These are phyloP conservation scores for Latrodectus elegans DNA, from an alignment of 2,888 invertebrate species.

Conservation along the genomic window DNA sequence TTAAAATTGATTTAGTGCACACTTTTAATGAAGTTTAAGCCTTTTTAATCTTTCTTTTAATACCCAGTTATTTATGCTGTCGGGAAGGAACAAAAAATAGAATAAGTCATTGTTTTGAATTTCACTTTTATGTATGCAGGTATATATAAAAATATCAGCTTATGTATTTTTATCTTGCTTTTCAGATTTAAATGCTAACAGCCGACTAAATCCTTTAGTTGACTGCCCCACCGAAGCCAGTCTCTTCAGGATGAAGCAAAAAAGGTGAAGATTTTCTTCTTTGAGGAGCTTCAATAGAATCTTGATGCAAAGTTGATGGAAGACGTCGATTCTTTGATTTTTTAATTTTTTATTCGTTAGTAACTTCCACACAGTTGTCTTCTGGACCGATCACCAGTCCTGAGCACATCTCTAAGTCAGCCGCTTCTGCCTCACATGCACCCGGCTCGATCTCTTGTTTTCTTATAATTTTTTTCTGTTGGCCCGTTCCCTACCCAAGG, in stretches of 20 bases:
- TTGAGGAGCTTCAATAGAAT: not conserved
- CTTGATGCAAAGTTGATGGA: not conserved
- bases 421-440: not conserved
- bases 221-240: not conserved
- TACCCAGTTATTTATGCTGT: too few species aligned
- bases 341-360: not conserved
- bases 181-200: not conserved
- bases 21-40: too few species aligned
- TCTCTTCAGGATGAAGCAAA: conserved; percentile 39
- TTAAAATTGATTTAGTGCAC: too few species aligned
- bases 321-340: not conserved
- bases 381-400: too few species aligned
- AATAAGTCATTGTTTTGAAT: too few species aligned
- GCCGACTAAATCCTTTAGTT: not conserved
- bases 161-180: not conserved
- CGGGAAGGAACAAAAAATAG: too few species aligned
- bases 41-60: too few species aligned
- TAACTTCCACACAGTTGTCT: not conserved
- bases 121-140: too few species aligned
- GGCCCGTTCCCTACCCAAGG: conserved; percentile 11
- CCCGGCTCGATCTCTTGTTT: not conserved
- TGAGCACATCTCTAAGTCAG: not conserved
- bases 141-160: not conserved
- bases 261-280: conserved; percentile 34
- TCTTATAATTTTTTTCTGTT: conserved; percentile 5